Evolutionary conservation across 2,888 invertebrate genomes (phyloP).

Genomic region (Caenorhabditis parvicauda): DNA sequence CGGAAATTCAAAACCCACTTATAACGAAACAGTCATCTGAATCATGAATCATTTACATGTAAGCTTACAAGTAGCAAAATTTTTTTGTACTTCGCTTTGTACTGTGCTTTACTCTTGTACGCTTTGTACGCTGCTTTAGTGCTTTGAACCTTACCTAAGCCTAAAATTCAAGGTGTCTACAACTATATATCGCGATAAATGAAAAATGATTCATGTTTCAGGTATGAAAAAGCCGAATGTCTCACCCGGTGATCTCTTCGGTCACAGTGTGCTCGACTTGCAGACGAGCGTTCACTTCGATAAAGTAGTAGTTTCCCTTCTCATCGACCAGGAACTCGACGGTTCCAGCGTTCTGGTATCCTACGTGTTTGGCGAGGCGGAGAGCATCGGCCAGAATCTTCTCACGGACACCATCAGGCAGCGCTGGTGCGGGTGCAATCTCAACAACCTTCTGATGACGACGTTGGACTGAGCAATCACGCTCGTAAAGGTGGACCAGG

Average conservation of each 20-base stretch:
- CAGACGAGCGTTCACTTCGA: conserved; percentile 94
- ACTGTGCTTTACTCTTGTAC: too few species aligned
- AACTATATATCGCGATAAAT: not conserved
- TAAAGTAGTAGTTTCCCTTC: conserved; percentile 86
- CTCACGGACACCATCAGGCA: conserved; percentile 74
- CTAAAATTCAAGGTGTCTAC: too few species aligned
- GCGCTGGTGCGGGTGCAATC: conserved; percentile 91
- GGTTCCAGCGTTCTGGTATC: conserved; percentile 80
- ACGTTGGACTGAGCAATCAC: conserved; percentile 97
- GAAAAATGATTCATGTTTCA: not conserved
- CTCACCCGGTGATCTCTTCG: conserved; percentile 91
- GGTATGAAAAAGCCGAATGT: too few species aligned
- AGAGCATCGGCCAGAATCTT: conserved; percentile 88
- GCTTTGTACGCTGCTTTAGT: too few species aligned
- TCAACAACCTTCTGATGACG: conserved; percentile 95
- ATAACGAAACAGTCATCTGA: too few species aligned
- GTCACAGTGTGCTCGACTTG: conserved; percentile 99
- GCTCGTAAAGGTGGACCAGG: conserved; percentile 90
- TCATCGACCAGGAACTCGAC: conserved; percentile 94
- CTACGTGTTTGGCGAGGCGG: conserved; percentile 82
- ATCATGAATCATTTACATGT: too few species aligned
- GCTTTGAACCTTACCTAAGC: too few species aligned
- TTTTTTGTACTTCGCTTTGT: too few species aligned
- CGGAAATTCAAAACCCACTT: too few species aligned
- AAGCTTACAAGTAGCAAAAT: too few species aligned